A percentile compares a stretch with the other conserved stretches of the same genome.
Evolutionary conservation across 2,888 invertebrate species (phyloP).

Genomic region (Chymomyza fuscimana): DNA sequence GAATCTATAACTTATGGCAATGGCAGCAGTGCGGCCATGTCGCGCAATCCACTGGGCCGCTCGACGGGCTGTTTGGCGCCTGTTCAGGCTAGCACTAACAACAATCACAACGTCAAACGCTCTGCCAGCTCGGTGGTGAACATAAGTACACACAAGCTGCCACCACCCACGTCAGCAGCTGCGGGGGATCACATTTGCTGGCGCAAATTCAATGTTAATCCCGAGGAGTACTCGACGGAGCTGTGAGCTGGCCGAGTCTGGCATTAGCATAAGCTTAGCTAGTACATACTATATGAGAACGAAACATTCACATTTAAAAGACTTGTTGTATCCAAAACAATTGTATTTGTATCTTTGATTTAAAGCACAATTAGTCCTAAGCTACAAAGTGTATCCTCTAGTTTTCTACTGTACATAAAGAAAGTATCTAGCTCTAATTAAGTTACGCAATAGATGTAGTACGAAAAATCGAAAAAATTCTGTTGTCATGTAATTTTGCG

Average conservation of each 20-base stretch:
- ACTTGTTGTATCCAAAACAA: constrained; percentile 70
- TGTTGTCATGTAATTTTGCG: constrained; percentile 56
- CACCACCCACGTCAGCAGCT: constrained; percentile 59
- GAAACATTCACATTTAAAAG: constrained; percentile 70
- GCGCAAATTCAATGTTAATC: constrained; percentile 79
- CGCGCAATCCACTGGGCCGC: constrained; percentile 65
- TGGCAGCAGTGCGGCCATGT: constrained; percentile 47
- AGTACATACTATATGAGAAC: constrained; percentile 28
- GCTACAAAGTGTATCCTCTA: constrained; percentile 65
- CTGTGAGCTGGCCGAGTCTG: constrained; percentile 62
- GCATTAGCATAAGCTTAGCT: background rate
- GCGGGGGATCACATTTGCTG: constrained; percentile 81
- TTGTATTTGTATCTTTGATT: constrained; percentile 52
- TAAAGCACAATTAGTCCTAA: constrained; percentile 51
- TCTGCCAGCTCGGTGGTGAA: constrained; percentile 70
- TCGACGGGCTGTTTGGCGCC: constrained; percentile 64
- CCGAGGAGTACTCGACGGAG: constrained; percentile 80
- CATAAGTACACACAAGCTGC: constrained; percentile 61
- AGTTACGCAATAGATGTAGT: constrained; percentile 26
- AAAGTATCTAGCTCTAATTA: constrained; percentile 1
- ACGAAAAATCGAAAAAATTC: constrained; percentile 43
- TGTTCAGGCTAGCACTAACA: constrained; percentile 37
- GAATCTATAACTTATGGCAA: constrained; percentile 76
- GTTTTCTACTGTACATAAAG: constrained; percentile 57
- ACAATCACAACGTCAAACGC: constrained; percentile 64